A percentile compares a stretch with the other conserved stretches of the same genome.
These are phyloP conservation scores for Myotis yumanensis DNA, from an alignment of 2,113 vertebrate species.

Conservation along the genomic window DNA sequence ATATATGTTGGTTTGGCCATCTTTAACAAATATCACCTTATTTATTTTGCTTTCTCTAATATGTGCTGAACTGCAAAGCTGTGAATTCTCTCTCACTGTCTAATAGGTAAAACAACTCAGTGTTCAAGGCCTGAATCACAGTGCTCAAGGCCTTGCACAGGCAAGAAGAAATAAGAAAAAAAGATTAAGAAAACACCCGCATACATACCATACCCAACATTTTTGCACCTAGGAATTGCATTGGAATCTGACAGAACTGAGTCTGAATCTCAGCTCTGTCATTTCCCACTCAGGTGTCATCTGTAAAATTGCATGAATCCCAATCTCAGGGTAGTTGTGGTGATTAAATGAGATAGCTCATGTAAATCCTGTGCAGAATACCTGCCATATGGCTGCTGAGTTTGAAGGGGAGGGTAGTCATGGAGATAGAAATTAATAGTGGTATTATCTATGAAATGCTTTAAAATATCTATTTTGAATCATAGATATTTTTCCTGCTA, in stretches of 20 bases:
- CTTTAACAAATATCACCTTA: neutral
- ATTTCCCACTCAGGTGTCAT: neutral
- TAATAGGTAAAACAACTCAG: neutral
- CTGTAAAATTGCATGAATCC: neutral
- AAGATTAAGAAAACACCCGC: neutral
- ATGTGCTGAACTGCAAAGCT: neutral
- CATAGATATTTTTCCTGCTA: neutral
- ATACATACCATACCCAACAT: neutral
- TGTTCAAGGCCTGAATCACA: neutral
- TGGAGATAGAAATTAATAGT: constrained; percentile 7
- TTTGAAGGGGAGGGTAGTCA: neutral
- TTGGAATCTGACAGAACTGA: neutral
- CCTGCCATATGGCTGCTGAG: neutral
- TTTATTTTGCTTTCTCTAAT: neutral
- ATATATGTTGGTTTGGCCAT: neutral
- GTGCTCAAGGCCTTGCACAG: neutral
- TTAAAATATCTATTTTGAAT: neutral
- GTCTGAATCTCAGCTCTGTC: neutral
- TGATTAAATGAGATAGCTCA: neutral
- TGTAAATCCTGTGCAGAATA: neutral
- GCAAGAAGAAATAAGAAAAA: neutral
- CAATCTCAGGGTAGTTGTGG: neutral
- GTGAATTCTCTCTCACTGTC: neutral
- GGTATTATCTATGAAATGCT: neutral
- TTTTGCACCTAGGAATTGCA: neutral